phyloP scores from a whole-genome alignment of 2,888 invertebrate genomes.

The Tipula helvola region DNA sequence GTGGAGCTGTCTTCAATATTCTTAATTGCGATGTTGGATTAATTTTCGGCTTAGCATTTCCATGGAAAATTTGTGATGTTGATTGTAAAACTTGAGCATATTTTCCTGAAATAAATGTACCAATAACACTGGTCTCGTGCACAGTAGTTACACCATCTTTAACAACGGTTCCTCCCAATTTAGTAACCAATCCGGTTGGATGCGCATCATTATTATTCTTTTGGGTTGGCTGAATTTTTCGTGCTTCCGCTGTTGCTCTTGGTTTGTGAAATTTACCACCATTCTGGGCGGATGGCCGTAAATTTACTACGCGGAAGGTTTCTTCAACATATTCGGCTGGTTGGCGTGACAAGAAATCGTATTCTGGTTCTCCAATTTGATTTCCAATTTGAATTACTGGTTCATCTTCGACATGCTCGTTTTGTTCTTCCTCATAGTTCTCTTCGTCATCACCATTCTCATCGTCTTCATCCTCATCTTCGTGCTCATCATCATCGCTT shows the following conservation, averaged over 20 bases:
- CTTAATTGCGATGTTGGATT: constrained; percentile 52
- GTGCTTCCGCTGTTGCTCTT: constrained; percentile 26
- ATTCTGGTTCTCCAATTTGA: constrained; percentile 67
- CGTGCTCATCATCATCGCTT: constrained; percentile 17
- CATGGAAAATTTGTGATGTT: constrained; percentile 53
- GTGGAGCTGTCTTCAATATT: constrained; percentile 66
- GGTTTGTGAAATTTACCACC: constrained; percentile 31
- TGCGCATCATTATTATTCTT: constrained; percentile 45
- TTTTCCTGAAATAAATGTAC: constrained; percentile 76
- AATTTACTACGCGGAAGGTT: constrained; percentile 70
- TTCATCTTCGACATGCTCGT: constrained; percentile 10
- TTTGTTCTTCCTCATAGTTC: constrained; percentile 20
- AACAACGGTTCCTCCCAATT: constrained; percentile 70
- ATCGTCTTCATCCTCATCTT: constrained; percentile 34
- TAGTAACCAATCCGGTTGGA: constrained; percentile 70
- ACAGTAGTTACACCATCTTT: constrained; percentile 73
- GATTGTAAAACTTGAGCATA: constrained; percentile 80
- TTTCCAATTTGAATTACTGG: constrained; percentile 52
- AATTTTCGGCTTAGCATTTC: constrained; percentile 44
- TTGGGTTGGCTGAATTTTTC: constrained; percentile 31
- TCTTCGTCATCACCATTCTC: constrained; percentile 23
- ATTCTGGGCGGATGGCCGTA: constrained; percentile 51
- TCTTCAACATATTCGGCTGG: constrained; percentile 77
- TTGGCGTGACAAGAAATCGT: constrained; percentile 72
- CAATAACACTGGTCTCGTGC: constrained; percentile 80